A percentile compares a stretch with the other conserved stretches of the same genome.
Conservation (phyloP, 2,797 vertebrate species). For the Bradypodion ventrale region DNA sequence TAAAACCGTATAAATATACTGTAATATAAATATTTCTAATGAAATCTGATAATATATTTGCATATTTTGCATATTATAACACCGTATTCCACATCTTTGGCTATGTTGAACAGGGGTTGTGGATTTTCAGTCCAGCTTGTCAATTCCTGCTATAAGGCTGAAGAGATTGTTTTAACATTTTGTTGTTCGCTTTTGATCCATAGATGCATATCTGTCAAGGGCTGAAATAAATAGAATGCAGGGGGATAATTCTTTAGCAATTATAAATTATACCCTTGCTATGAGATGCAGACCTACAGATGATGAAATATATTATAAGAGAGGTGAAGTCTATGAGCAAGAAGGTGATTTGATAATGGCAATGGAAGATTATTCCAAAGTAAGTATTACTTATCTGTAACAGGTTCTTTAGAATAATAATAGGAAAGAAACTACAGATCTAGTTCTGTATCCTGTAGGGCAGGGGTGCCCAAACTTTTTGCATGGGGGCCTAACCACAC, state of each 20-base stretch:
- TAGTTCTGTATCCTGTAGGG: too few relatives aligned
- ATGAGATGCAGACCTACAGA: conserved; percentile 75
- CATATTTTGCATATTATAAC: background rate
- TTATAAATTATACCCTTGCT: conserved; percentile 77
- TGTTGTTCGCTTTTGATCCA: conserved; percentile 50
- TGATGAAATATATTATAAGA: conserved; percentile 78
- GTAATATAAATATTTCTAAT: too few relatives aligned
- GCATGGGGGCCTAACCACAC: too few relatives aligned
- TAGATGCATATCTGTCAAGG: conserved; percentile 78
- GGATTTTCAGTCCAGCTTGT: too few relatives aligned
- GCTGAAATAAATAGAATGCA: conserved; percentile 79
- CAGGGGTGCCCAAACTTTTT: too few relatives aligned
- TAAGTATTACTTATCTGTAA: conserved; percentile 50
- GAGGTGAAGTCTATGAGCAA: conserved; percentile 75
- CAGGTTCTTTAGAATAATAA: too few relatives aligned
- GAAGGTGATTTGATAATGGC: conserved; percentile 70
- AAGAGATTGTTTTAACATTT: conserved; percentile 9
- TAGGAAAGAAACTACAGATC: too few relatives aligned
- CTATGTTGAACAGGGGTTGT: too few relatives aligned
- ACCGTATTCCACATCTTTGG: background rate
- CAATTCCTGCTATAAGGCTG: background rate
- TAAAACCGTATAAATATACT: too few relatives aligned
- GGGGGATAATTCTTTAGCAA: conserved; percentile 70
- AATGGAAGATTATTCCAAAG: conserved; percentile 80
- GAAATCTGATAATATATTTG: background rate